Percentiles rank a stretch among this genome's conserved stretches.
Conservation (phyloP, 2,888 invertebrate species). For the Drosophila niveifrons region DNA sequence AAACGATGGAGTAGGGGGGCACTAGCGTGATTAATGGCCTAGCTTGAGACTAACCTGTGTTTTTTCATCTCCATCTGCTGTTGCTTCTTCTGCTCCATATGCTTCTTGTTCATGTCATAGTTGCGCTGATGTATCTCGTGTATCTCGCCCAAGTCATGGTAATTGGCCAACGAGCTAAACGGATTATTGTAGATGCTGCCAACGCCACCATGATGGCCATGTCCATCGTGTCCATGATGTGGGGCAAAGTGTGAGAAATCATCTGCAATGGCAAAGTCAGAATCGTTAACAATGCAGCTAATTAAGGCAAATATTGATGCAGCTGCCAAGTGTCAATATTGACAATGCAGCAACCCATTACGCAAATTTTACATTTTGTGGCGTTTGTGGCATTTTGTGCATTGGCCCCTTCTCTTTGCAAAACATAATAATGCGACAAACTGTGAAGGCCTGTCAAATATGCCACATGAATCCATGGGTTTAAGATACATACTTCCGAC, state of each 20-base stretch:
- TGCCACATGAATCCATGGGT: not conserved
- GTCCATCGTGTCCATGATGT: constrained; percentile 76
- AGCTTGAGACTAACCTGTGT: constrained; percentile 82
- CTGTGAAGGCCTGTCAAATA: not conserved
- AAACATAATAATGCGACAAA: not conserved
- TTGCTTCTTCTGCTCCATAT: constrained; percentile 79
- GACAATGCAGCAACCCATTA: constrained; percentile 30
- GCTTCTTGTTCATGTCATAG: constrained; percentile 85
- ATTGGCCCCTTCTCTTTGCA: not conserved
- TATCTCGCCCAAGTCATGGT: constrained; percentile 82
- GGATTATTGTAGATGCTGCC: constrained; percentile 83
- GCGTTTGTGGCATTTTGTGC: too few relatives aligned
- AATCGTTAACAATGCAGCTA: constrained; percentile 45
- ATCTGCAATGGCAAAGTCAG: constrained; percentile 66
- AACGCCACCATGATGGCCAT: constrained; percentile 76
- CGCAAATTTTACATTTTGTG: constrained; percentile 17
- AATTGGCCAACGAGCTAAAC: constrained; percentile 83
- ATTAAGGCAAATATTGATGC: constrained; percentile 60
- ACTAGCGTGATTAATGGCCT: constrained; percentile 53
- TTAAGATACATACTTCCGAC: not conserved
- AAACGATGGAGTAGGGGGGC: not conserved
- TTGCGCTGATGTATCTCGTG: constrained; percentile 83
- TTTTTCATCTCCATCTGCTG: constrained; percentile 81
- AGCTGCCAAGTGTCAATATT: constrained; percentile 22
- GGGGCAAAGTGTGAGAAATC: constrained; percentile 77